These are phyloP conservation scores for Tenualosa ilisha DNA, from an alignment of 2,797 vertebrate species.

Conservation along the genomic window DNA sequence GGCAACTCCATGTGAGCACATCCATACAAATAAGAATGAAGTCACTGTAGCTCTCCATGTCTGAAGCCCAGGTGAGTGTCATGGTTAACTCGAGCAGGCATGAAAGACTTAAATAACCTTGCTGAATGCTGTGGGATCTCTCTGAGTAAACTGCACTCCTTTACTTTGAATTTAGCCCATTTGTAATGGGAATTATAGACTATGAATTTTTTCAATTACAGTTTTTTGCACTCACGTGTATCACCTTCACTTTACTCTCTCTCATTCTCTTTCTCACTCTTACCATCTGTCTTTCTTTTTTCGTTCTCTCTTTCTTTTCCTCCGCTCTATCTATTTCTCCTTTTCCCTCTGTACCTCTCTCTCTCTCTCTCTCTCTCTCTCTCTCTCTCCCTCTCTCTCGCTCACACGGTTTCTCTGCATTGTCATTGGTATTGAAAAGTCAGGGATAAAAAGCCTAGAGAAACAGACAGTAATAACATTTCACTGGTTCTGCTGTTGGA, in stretches of 20 bases:
- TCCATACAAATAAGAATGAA: background rate
- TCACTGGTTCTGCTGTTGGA: background rate
- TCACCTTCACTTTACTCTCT: background rate
- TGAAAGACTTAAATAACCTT: background rate
- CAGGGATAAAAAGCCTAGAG: background rate
- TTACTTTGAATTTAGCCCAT: background rate
- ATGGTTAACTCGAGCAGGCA: background rate
- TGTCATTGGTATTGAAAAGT: background rate
- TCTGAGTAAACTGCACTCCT: background rate
- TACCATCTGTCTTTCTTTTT: background rate
- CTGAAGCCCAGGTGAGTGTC: background rate
- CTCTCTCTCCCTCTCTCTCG: background rate
- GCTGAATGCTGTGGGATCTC: background rate
- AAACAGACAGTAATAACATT: constrained; percentile 11
- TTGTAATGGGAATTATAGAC: background rate
- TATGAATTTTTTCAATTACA: background rate
- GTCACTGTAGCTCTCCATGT: background rate
- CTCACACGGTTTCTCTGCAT: background rate
- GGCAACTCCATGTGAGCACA: background rate
- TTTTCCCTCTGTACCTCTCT: background rate
- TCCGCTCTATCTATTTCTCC: background rate
- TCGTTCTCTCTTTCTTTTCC: background rate
- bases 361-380: background rate
- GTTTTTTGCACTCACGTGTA: background rate
- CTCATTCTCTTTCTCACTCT: background rate